A percentile compares a stretch with the other conserved stretches of the same genome.
Conservation (phyloP, 2,113 vertebrate genomes). For the Pachypanchax playfairii region DNA sequence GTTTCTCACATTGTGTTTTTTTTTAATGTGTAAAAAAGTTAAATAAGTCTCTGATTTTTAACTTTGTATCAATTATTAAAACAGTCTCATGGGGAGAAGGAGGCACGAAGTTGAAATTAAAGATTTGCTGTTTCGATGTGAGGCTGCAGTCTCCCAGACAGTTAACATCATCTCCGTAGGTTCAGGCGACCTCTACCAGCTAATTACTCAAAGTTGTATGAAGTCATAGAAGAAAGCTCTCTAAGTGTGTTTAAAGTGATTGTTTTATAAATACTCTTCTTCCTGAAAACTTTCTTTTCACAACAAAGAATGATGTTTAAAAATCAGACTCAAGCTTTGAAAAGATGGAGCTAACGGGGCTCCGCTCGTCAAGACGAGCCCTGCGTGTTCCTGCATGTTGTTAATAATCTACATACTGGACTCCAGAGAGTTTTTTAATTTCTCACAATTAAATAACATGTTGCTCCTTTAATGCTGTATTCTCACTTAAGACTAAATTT, state of each 20-base stretch:
- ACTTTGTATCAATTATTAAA: constrained; percentile 59
- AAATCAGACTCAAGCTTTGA: constrained; percentile 16
- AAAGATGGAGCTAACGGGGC: constrained; percentile 49
- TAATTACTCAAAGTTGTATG: constrained; percentile 26
- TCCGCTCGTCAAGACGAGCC: constrained; percentile 19
- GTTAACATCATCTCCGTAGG: too few species aligned
- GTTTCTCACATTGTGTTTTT: constrained; percentile 22
- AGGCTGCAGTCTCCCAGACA: constrained; percentile 7
- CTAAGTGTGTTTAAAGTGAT: background rate
- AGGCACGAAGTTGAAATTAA: constrained; percentile 42
- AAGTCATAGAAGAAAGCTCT: constrained; percentile 15
- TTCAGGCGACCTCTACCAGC: constrained; percentile 32
- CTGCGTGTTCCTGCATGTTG: constrained; percentile 9
- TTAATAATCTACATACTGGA: constrained; percentile 14
- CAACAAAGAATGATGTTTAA: background rate
- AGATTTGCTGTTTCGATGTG: constrained; percentile 11
- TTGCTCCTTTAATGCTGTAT: constrained; percentile 26
- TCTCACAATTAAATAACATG: constrained; percentile 31
- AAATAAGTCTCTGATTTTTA: constrained; percentile 29
- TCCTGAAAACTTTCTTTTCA: background rate
- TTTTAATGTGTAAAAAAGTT: constrained; percentile 12
- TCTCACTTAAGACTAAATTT: constrained; percentile 36
- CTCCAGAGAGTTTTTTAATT: background rate
- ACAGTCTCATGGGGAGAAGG: constrained; percentile 15
- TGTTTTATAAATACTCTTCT: constrained; percentile 7